Conservation (phyloP, 2,888 invertebrate genomes). For the Arctia plantaginis region DNA sequence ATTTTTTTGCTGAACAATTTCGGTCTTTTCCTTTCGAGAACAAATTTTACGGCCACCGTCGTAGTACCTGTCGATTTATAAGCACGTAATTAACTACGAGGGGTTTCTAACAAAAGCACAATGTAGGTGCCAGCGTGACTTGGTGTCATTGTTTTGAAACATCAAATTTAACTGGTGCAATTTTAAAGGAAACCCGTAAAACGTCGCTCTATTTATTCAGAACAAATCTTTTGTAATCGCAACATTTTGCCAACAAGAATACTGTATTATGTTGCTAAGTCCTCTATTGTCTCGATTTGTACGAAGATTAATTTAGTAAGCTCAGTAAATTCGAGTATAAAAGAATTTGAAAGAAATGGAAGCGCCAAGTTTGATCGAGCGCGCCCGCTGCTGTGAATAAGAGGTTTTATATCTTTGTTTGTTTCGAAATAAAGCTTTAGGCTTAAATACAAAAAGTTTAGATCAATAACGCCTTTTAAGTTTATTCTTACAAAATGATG, state of each 20-base stretch:
- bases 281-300: constrained; percentile 78
- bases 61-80: constrained; percentile 44
- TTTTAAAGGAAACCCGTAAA: constrained; percentile 36
- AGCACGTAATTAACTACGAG: constrained; percentile 46
- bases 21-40: constrained; percentile 49
- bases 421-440: constrained; percentile 30
- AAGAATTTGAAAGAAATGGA: constrained; percentile 53
- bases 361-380: constrained; percentile 47
- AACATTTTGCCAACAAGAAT: constrained; percentile 68
- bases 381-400: constrained; percentile 37
- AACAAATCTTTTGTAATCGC: constrained; percentile 66
- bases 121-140: constrained; percentile 38
- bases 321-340: constrained; percentile 65
- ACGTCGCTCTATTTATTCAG: constrained; percentile 56
- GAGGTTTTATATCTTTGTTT: constrained; percentile 47
- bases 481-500: constrained; percentile 37
- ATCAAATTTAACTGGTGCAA: constrained; percentile 45
- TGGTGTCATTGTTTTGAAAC: constrained; percentile 43
- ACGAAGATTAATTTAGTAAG: constrained; percentile 80
- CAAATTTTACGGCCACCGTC: constrained; percentile 50
- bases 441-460: constrained; percentile 45
- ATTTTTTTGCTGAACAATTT: constrained; percentile 46
- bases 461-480: constrained; percentile 30
- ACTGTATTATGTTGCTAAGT: constrained; percentile 75
- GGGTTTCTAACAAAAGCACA: constrained; percentile 36